Conservation (phyloP, 2,113 vertebrate species). For the Eulemur macaco region DNA sequence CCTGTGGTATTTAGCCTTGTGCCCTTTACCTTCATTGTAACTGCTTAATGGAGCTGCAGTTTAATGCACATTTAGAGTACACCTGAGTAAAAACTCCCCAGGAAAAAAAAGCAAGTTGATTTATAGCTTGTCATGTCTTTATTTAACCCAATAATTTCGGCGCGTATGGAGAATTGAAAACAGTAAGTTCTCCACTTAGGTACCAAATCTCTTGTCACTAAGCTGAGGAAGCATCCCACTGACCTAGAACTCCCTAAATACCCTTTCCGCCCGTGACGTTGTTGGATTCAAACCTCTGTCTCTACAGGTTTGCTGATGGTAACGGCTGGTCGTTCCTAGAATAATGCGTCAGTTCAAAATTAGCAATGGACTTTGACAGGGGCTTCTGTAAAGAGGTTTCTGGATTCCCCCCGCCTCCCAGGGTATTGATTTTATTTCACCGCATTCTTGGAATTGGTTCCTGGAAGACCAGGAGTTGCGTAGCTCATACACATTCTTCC, state of each 20-base stretch:
- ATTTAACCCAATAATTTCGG: constrained; percentile 88
- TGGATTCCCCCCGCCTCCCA: not conserved
- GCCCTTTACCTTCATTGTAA: constrained; percentile 94
- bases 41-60: constrained; percentile 93
- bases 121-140: constrained; percentile 88
- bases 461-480: constrained; percentile 52
- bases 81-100: constrained; percentile 89
- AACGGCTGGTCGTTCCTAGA: constrained; percentile 59
- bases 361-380: constrained; percentile 68
- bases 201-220: constrained; percentile 81
- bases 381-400: constrained; percentile 43
- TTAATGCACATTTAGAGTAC: constrained; percentile 90
- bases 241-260: not conserved
- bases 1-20: constrained; percentile 93
- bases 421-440: constrained; percentile 62
- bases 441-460: constrained; percentile 59
- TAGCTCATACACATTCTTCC: not conserved
- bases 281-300: not conserved
- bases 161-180: constrained; percentile 78
- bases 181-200: constrained; percentile 80
- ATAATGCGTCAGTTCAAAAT: constrained; percentile 69
- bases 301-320: constrained; percentile 61
- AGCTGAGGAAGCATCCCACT: constrained; percentile 26
- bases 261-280: not conserved
- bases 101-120: constrained; percentile 83